These are phyloP conservation scores for Galerucella calmariensis DNA, from an alignment of 2,888 invertebrate species.

Conservation along the genomic window DNA sequence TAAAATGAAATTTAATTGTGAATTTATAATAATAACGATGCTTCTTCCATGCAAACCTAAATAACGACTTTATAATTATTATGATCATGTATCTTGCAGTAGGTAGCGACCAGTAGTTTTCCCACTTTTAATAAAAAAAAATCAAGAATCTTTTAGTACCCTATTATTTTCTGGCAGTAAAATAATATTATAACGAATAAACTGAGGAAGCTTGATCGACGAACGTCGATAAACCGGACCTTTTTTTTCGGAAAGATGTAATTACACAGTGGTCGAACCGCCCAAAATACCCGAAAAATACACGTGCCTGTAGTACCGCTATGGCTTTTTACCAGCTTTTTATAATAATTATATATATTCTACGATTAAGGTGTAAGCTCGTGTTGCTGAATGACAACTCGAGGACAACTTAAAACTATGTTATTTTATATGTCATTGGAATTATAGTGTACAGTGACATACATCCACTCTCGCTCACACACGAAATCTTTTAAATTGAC, in stretches of 20 bases:
- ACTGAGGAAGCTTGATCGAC: slow-evolving; percentile 59
- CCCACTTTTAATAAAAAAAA: slow-evolving; percentile 37
- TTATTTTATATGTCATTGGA: slow-evolving; percentile 56
- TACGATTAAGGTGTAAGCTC: slow-evolving; percentile 51
- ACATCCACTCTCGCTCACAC: slow-evolving; percentile 35
- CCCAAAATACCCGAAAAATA: slow-evolving; percentile 47
- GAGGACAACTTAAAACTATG: slow-evolving; percentile 58
- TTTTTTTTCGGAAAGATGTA: slow-evolving; percentile 53
- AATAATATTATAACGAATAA: slow-evolving; percentile 47
- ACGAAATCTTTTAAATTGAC: slow-evolving; percentile 41
- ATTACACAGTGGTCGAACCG: slow-evolving; percentile 59
- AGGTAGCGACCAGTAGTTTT: slow-evolving; percentile 36
- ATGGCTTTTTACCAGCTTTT: slow-evolving; percentile 59
- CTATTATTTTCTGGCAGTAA: slow-evolving; percentile 53
- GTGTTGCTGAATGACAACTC: slow-evolving; percentile 46
- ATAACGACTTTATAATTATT: slow-evolving; percentile 33
- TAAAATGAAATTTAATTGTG: slow-evolving; percentile 14
- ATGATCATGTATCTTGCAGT: slow-evolving; percentile 20
- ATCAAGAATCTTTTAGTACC: slow-evolving; percentile 38
- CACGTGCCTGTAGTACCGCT: slow-evolving; percentile 57
- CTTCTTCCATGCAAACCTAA: slow-evolving; percentile 19
- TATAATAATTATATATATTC: slow-evolving; percentile 65
- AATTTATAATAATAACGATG: slow-evolving; percentile 16
- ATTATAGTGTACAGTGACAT: slow-evolving; percentile 49
- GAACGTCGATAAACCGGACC: slow-evolving; percentile 56